phyloP scores from a whole-genome alignment of 2,888 invertebrate species.

The Cremastobaeus sp. region DNA sequence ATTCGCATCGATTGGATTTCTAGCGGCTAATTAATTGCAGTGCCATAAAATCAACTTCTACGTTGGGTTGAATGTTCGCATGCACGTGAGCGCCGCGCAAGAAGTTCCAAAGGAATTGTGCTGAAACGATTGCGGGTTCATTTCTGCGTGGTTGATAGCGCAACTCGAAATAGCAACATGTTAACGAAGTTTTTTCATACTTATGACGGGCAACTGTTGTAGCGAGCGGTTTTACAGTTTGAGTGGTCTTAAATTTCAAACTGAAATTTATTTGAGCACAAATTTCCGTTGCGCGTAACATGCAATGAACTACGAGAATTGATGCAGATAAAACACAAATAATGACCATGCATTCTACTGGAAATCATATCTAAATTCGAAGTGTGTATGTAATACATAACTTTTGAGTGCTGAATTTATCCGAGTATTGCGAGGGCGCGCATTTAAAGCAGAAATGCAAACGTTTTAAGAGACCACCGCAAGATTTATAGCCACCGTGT shows the following conservation, averaged over 20 bases:
- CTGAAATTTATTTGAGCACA: constrained; percentile 38
- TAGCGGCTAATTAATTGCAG: constrained; percentile 27
- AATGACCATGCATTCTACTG: constrained; percentile 49
- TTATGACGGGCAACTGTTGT: constrained; percentile 27
- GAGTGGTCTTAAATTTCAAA: constrained; percentile 39
- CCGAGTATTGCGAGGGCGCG: constrained; percentile 34
- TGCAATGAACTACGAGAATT: constrained; percentile 49
- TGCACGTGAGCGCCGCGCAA: constrained; percentile 13
- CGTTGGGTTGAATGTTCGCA: constrained; percentile 16
- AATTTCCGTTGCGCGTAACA: constrained; percentile 35
- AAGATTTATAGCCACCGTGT: constrained; percentile 46
- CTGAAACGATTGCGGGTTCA: constrained; percentile 22
- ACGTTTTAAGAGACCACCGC: constrained; percentile 46
- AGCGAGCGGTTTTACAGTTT: constrained; percentile 14
- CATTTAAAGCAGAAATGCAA: constrained; percentile 52
- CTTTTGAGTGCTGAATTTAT: constrained; percentile 48
- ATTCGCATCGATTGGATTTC: constrained; percentile 31
- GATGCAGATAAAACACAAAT: constrained; percentile 48
- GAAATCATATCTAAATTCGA: constrained; percentile 44
- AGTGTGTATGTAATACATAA: constrained; percentile 48
- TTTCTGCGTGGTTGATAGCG: constrained; percentile 19
- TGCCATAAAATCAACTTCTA: constrained; percentile 23
- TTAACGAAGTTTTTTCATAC: constrained; percentile 18
- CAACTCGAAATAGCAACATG: constrained; percentile 21
- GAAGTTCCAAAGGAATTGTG: constrained; percentile 13